Evolutionary conservation across 2,888 invertebrate genomes (phyloP).

Genomic region (Diloba caeruleocephala): DNA sequence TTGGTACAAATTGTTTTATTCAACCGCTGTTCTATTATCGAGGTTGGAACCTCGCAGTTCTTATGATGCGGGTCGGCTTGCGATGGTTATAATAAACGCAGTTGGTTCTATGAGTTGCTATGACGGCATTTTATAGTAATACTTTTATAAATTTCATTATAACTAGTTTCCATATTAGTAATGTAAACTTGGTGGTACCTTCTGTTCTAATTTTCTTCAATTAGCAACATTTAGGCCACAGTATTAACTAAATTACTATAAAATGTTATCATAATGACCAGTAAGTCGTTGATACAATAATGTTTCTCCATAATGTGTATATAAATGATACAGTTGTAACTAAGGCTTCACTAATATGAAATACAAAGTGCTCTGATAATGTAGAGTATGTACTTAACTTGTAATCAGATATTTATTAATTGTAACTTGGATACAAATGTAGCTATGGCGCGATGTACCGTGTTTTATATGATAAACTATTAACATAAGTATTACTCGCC

Average conservation of each 20-base stretch:
- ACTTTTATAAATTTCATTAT: constrained; percentile 15
- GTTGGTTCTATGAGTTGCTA: constrained; percentile 27
- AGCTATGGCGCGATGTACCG: constrained; percentile 52
- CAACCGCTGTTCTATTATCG: neutral
- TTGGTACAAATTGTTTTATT: constrained; percentile 44
- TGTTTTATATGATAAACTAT: constrained; percentile 34
- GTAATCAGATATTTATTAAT: constrained; percentile 72
- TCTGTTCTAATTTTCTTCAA: no score
- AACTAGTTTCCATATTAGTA: constrained; percentile 25
- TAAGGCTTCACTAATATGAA: constrained; percentile 52
- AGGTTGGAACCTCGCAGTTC: constrained; percentile 27
- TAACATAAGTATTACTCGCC: constrained; percentile 45
- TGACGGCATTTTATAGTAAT: constrained; percentile 57
- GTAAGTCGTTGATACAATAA: constrained; percentile 52
- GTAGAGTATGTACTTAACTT: constrained; percentile 83
- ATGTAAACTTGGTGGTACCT: no score
- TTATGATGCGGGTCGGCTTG: constrained; percentile 3
- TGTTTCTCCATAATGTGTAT: constrained; percentile 46
- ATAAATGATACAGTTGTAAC: constrained; percentile 42
- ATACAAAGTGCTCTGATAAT: constrained; percentile 76
- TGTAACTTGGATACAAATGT: constrained; percentile 50
- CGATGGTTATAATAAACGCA: constrained; percentile 13
- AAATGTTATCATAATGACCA: constrained; percentile 40
- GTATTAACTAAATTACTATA: constrained; percentile 48
- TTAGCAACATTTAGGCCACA: no score